Evolutionary conservation across 2,888 invertebrate species (phyloP), one percentile per base, ranked within the genome.

Genomic region (Dione juno): DNA sequence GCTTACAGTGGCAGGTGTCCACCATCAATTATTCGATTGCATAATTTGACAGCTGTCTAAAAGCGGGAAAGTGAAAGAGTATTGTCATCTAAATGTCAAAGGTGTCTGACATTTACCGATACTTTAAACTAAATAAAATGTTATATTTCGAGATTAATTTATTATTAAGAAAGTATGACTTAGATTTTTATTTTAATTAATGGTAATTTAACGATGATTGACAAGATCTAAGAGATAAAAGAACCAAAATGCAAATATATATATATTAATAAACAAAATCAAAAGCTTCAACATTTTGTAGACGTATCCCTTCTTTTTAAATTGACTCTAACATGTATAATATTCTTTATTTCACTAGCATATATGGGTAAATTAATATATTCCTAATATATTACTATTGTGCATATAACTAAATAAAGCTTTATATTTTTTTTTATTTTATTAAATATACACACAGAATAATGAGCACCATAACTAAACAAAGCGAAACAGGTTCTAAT

Each of bases 1-100:
- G 50, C 54, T 67, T 57, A 70, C 43, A 14, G 41, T 19, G 68
- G 66, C 75, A 74, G 75, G 74, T 74, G 74, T 58, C 40, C 73
- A 66, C 65, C 43, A 71, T 72, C 61, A 66, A 72, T 66, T 66
- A 50, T 64, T 52, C 66, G 67, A 63, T 74, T 74, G 78, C 78
- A 76, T 75, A 79, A 81, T 81, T 83, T 84, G 86, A 84, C 89
- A 89, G 84, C 82, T 88, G 88, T 84, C 84, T 84, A 72, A 79
- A 77, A 75, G 75, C 77, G 77, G 67, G 76, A 77, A 77, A 77
- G 78, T 70, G 72, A 74, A 67, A 71, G 54, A 63, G 66, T 63
- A 52, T 43, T 67, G 59, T 54, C 54, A 65, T 50, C 41, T 41
- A 48, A 69, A 69, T 69, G 69, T 54, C 69, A 64, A 64, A 64